Conservation (phyloP, 2,888 invertebrate genomes). For the Pyrrhia umbra region DNA sequence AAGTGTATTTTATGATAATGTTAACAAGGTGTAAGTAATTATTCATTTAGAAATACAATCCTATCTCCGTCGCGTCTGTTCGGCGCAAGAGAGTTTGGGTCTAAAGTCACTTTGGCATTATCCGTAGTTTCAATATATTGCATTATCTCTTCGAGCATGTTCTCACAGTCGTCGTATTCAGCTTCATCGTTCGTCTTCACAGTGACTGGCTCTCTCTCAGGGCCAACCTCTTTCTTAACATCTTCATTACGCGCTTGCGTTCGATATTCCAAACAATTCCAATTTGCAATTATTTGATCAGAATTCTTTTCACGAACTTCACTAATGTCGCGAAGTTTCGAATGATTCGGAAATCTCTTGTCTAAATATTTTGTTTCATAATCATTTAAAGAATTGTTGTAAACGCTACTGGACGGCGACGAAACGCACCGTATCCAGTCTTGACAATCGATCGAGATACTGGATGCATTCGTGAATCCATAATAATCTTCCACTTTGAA, state of each 20-base stretch:
- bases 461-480: slow-evolving; percentile 80
- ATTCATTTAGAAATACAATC: slow-evolving; percentile 79
- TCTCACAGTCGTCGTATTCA: slow-evolving; percentile 70
- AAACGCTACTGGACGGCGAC: slow-evolving; percentile 77
- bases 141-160: slow-evolving; percentile 85
- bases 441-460: slow-evolving; percentile 79
- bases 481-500: slow-evolving; percentile 77
- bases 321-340: slow-evolving; percentile 62
- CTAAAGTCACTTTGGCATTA: slow-evolving; percentile 62
- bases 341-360: slow-evolving; percentile 68
- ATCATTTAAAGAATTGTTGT: slow-evolving; percentile 78
- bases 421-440: slow-evolving; percentile 82
- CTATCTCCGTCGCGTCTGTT: slow-evolving; percentile 79
- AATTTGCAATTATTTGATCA: slow-evolving; percentile 50
- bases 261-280: slow-evolving; percentile 44
- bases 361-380: slow-evolving; percentile 72
- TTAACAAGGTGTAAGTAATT: slow-evolving; percentile 34
- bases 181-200: slow-evolving; percentile 36
- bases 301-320: slow-evolving; percentile 57
- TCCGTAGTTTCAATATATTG: slow-evolving; percentile 78
- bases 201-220: slow-evolving; percentile 25
- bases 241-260: slow-evolving; percentile 27
- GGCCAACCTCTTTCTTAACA: slow-evolving; percentile 43
- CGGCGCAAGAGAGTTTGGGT: slow-evolving; percentile 75
- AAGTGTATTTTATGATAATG: slow-evolving; percentile 26